phyloP scores from a whole-genome alignment of 2,888 invertebrate species.

The Stenolophus ochropezus region DNA sequence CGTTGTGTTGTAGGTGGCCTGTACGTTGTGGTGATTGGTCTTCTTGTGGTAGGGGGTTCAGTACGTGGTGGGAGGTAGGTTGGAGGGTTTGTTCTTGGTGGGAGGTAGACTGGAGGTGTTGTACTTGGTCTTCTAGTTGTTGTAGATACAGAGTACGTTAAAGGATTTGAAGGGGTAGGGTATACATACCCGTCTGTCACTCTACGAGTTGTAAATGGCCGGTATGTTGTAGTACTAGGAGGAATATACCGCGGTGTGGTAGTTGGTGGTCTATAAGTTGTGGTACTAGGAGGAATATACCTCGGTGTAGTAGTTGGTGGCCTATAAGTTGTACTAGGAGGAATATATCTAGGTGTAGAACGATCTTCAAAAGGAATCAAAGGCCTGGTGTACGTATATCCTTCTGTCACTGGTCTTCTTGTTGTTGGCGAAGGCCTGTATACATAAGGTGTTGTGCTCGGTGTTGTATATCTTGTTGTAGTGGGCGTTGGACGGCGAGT shows the following conservation, averaged over 20 bases:
- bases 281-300: no score
- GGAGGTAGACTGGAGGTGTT: conserved; percentile 37
- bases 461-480: conserved; percentile 3
- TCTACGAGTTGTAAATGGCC: background rate
- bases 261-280: conserved; percentile 1
- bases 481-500: conserved; percentile 43
- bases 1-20: conserved; percentile 36
- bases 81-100: conserved; percentile 14
- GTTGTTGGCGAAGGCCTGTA: background rate
- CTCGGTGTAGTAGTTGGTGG: background rate
- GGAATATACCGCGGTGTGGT: no score
- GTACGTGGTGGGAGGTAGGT: conserved; percentile 21
- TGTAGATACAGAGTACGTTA: background rate
- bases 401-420: background rate
- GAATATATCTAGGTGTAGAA: background rate
- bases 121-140: background rate
- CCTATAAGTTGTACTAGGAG: conserved; percentile 22
- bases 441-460: background rate
- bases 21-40: conserved; percentile 11
- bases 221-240: conserved; percentile 17
- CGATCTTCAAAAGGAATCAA: no score
- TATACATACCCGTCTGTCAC: background rate
- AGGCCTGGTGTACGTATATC: background rate
- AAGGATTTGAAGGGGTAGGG: background rate
- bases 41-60: background rate